Conservation (phyloP, 2,888 invertebrate genomes). For the Melikaiella ostensackeni region DNA sequence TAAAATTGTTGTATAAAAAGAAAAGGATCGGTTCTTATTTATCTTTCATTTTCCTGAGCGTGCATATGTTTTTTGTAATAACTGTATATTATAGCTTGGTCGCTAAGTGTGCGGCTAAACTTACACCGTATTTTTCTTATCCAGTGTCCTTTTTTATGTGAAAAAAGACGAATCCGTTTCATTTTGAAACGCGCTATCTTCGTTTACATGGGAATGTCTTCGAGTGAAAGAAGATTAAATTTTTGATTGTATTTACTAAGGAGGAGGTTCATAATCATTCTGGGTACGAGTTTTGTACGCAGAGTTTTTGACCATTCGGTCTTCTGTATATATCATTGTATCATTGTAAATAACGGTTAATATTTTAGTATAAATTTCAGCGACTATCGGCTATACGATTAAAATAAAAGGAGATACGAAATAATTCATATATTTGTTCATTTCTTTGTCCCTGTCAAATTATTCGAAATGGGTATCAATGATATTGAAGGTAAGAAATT, state of each 20-base stretch:
- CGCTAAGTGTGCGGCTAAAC: not conserved
- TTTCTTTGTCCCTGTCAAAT: not conserved
- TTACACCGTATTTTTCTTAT: not conserved
- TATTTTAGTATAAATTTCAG: constrained; percentile 32
- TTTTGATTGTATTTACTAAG: constrained; percentile 10
- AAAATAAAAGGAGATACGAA: constrained; percentile 18
- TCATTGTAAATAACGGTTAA: constrained; percentile 35
- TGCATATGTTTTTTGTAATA: not conserved
- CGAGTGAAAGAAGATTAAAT: not conserved
- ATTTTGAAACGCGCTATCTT: not conserved
- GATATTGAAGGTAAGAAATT: too few relatives aligned
- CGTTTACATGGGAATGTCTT: not conserved
- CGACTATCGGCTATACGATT: constrained; percentile 32
- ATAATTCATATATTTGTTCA: not conserved
- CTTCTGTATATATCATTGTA: constrained; percentile 21
- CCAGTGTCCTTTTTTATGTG: not conserved
- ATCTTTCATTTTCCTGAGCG: not conserved
- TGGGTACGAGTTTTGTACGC: constrained; percentile 13
- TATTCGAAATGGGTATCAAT: not conserved
- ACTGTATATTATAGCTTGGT: constrained; percentile 22
- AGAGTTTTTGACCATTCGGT: constrained; percentile 15
- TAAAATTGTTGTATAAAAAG: constrained; percentile 30
- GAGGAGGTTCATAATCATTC: not conserved
- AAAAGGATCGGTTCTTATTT: constrained; percentile 9
- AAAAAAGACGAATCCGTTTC: constrained; percentile 1